A percentile compares a stretch with the other conserved stretches of the same genome.
These are phyloP conservation scores for Nomada goodeniana DNA, from an alignment of 2,888 invertebrate species.

Conservation along the genomic window DNA sequence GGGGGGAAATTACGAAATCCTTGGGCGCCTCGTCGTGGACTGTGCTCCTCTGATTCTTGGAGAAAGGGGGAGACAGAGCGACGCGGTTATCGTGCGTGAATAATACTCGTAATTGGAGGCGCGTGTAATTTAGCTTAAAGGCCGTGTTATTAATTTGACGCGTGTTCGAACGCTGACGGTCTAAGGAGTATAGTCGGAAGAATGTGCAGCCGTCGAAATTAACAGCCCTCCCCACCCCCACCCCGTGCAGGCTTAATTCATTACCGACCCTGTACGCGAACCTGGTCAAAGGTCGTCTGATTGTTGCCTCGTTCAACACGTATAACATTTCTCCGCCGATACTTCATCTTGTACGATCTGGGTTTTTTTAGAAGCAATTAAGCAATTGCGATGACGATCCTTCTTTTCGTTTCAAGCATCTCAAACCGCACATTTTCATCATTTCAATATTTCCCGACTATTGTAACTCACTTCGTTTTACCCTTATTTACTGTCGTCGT, in stretches of 20 bases:
- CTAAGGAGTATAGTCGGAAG: slow-evolving; percentile 59
- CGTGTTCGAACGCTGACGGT: slow-evolving; percentile 71
- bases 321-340: background rate
- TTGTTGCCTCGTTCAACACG: background rate
- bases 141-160: slow-evolving; percentile 74
- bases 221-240: slow-evolving; percentile 13
- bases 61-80: slow-evolving; percentile 14
- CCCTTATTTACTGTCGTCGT: too few relatives aligned
- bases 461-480: too few relatives aligned
- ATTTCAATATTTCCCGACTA: too few relatives aligned
- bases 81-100: slow-evolving; percentile 59
- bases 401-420: background rate
- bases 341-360: background rate
- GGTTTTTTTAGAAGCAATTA: background rate
- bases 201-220: slow-evolving; percentile 49
- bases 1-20: slow-evolving; percentile 47
- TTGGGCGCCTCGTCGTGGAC: slow-evolving; percentile 14
- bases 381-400: background rate
- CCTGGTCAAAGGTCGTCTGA: slow-evolving; percentile 14
- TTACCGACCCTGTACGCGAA: background rate
- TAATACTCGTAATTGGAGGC: slow-evolving; percentile 73
- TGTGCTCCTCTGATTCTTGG: slow-evolving; percentile 21
- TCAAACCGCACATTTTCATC: too few relatives aligned
- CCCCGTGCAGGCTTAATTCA: slow-evolving; percentile 15
- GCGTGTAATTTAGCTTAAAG: slow-evolving; percentile 74